Percentiles rank a stretch among this genome's conserved stretches.
Evolutionary conservation across 2,797 vertebrate genomes (phyloP).

Genomic region (Eurystomus glaucurus): DNA sequence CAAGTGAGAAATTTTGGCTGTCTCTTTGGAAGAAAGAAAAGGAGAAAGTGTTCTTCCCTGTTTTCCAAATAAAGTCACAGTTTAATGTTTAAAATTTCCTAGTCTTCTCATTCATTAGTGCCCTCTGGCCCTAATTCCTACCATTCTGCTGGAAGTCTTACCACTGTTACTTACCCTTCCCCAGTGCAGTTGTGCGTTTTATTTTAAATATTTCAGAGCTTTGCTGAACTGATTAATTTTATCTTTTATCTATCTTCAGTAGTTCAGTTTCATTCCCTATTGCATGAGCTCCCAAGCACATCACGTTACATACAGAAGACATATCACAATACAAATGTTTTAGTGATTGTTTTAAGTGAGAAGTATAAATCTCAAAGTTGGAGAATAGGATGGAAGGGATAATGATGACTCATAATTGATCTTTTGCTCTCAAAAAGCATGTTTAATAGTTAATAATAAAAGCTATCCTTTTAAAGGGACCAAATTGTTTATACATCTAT

Average conservation of each 20-base stretch:
- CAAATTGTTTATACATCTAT: background rate
- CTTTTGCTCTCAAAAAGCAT: background rate
- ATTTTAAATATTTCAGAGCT: background rate
- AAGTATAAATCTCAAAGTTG: background rate
- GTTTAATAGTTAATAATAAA: background rate
- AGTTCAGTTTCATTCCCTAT: background rate
- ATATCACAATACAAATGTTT: background rate
- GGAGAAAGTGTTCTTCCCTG: accelerated
- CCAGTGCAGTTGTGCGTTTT: background rate
- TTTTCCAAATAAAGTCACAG: background rate
- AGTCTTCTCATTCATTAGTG: background rate
- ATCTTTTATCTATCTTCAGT: background rate
- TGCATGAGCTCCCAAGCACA: background rate
- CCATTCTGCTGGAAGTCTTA: background rate
- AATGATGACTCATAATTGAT: background rate
- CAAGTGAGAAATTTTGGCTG: background rate
- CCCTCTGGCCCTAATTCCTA: background rate
- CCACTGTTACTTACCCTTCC: background rate
- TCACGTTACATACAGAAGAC: background rate
- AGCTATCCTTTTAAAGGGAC: background rate
- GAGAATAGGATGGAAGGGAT: background rate
- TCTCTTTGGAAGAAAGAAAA: background rate
- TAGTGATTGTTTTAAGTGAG: background rate
- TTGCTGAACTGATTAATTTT: background rate
- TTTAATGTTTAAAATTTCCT: background rate